These are phyloP conservation scores for Pycnomerus fuliginosus DNA, from an alignment of 2,888 invertebrate species.

Conservation along the genomic window DNA sequence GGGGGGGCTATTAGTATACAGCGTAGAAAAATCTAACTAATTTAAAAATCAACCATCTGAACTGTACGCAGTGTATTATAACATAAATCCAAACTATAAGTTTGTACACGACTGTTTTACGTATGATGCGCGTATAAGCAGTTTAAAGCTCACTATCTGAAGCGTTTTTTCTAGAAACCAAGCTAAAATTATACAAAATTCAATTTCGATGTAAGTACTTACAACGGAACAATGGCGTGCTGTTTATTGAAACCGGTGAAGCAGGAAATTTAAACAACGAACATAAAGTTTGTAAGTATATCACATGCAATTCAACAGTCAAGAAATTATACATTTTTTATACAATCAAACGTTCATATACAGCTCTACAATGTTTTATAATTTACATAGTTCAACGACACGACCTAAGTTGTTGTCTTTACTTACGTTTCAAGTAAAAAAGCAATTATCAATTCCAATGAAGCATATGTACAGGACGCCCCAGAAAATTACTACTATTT, in stretches of 20 bases:
- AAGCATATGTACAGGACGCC: slow-evolving; percentile 46
- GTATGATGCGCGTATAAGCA: slow-evolving; percentile 18
- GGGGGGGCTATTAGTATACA: too few species aligned
- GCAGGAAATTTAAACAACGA: slow-evolving; percentile 46
- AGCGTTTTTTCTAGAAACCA: slow-evolving; percentile 5
- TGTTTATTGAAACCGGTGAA: slow-evolving; percentile 34
- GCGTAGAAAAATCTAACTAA: slow-evolving; percentile 41
- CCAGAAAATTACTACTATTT: slow-evolving; percentile 27
- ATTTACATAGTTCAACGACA: slow-evolving; percentile 44
- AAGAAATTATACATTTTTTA: slow-evolving; percentile 41
- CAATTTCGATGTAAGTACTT: slow-evolving; percentile 11
- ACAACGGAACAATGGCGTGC: slow-evolving; percentile 20
- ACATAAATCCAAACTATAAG: slow-evolving; percentile 24
- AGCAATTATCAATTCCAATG: slow-evolving; percentile 55
- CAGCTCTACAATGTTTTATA: slow-evolving; percentile 38
- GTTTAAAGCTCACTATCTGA: slow-evolving; percentile 5
- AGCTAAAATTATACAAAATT: too few species aligned
- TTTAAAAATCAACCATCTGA: slow-evolving; percentile 37
- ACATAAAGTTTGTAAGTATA: slow-evolving; percentile 45
- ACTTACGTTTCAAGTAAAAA: slow-evolving; percentile 50
- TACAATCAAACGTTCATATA: slow-evolving; percentile 45
- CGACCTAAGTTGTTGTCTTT: slow-evolving; percentile 35
- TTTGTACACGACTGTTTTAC: slow-evolving; percentile 26
- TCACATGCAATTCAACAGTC: slow-evolving; percentile 52
- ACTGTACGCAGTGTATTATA: slow-evolving; percentile 46